Evolutionary conservation across 2,113 vertebrate genomes (phyloP), one percentile per base, ranked within the genome.

Genomic region (Montifringilla adamsi): DNA sequence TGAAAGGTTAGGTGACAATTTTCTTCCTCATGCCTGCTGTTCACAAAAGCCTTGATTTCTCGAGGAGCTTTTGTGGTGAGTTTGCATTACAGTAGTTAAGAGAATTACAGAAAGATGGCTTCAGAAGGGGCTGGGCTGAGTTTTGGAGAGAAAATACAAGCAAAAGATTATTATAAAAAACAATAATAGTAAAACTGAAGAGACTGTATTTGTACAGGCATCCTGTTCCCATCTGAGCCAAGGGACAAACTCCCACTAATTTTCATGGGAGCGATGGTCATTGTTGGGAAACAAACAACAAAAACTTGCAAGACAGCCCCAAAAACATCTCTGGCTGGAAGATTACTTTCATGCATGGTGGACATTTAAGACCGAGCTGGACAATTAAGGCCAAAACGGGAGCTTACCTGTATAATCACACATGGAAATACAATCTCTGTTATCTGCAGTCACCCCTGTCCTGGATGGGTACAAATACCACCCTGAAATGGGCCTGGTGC

Each of bases 31-130:
- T 0, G 2, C 70, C 74, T 82, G 53, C 89, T 9, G 41, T 60
- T 95, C 92, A 95, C 75, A 92, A 94, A 90, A 90, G 79, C 88
- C 58, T 93, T 84, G 91, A 90, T 96, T 97, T 96, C 93, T 97
- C 23, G 4, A 94, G 95, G 93, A 95, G 68, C 72, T 83, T 74
- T 92, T 86, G 79, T 77, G 91, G 93, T 58, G 86, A 93, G 94
- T 90, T 80, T 93, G 84, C 63, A 52, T 94, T 92, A 76, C 96
- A 92, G 93, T 35, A 87, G 91, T 95, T 87, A 95, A 95, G 83
- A 87, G 87, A 97, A 96, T 84, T 92, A 91, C 53, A 90, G 92
- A 81, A 96, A 84, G 79, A 73, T 80, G 50, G 77, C 70, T 95
- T 94, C 81, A n/a, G 78, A 95, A 87, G 74, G 92, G 78, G 41